Evolutionary conservation across 2,888 invertebrate genomes (phyloP), one percentile per base, ranked within the genome.

Genomic region (Parnassius smintheus): DNA sequence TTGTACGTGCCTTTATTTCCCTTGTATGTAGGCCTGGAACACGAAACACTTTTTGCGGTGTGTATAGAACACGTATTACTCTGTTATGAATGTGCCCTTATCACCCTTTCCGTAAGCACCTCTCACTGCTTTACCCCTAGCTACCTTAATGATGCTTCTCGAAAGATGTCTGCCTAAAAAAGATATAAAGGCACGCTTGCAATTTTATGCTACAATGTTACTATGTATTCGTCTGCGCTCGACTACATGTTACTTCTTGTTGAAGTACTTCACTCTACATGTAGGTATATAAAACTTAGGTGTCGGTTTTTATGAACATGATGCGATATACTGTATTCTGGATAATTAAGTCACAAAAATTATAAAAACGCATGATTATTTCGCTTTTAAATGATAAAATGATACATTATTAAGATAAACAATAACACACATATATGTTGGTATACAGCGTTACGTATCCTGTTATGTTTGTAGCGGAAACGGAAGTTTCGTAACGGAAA

Each of bases 71-170:
- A 67, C 56, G 64, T 64, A 57, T 62, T 66, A 66, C 62, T 50
- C 59, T 51, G 61, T 64, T 70, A 69, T 67, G 67, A 68, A 64
- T 58, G 64, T 65, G 57, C 58, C 69, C 73, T 72, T 71, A 69
- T 67, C 70, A 71, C 70, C 62, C 74, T 54, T 48, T 70, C 72
- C 70, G 69, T 65, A 69, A 71, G 67, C 52, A 55, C 59, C 74
- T 66, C 71, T 73, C 78, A 77, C 78, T 72, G 78, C 78, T 78
- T 79, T 77, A 75, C 80, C 74, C 79, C 81, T 77, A 79, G 80
- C 77, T 74, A 70, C 78, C 80, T 80, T 91, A 91, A 91, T 90
- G 90, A 91, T 85, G 88, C 86, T 86, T 83, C 91, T 88, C 84
- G 78, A 76, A 87, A 88, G 85, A 86, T 83, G 82, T 83, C 80